Conservation (phyloP, 2,888 invertebrate species). For the Polyommatus iphigenia region DNA sequence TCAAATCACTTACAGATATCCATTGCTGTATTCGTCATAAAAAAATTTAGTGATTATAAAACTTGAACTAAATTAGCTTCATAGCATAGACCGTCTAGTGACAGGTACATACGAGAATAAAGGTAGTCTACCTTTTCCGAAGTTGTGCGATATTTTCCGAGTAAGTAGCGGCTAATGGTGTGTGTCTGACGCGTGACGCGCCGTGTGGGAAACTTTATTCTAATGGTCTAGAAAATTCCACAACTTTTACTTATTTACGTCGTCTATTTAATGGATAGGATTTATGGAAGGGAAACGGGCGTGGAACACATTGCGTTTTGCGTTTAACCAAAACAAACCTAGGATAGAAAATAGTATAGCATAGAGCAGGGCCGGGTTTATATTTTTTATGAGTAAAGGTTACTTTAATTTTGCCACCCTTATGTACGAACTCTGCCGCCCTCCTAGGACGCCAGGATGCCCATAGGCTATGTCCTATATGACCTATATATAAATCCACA, state of each 20-base stretch:
- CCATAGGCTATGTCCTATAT: too few species aligned
- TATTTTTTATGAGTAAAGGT: too few species aligned
- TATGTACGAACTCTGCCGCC: too few species aligned
- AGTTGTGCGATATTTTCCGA: constrained; percentile 15
- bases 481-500: too few species aligned
- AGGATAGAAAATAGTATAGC: too few species aligned
- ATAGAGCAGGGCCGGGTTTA: too few species aligned
- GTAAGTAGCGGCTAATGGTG: constrained; percentile 9
- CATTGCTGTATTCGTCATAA: neutral
- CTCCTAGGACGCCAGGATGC: too few species aligned
- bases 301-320: too few species aligned
- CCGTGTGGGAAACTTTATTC: neutral
- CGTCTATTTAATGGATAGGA: neutral
- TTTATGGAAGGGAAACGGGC: neutral
- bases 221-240: neutral
- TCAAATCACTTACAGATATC: neutral
- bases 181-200: constrained; percentile 7
- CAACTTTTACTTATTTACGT: neutral
- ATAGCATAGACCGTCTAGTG: neutral
- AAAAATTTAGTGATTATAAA: neutral
- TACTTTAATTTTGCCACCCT: too few species aligned
- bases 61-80: neutral
- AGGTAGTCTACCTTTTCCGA: neutral
- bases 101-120: neutral
- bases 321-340: too few species aligned